Base-by-base conservation (phyloP, 1,140 invertebrate genomes). In the Anthonomus grandis region DNA sequence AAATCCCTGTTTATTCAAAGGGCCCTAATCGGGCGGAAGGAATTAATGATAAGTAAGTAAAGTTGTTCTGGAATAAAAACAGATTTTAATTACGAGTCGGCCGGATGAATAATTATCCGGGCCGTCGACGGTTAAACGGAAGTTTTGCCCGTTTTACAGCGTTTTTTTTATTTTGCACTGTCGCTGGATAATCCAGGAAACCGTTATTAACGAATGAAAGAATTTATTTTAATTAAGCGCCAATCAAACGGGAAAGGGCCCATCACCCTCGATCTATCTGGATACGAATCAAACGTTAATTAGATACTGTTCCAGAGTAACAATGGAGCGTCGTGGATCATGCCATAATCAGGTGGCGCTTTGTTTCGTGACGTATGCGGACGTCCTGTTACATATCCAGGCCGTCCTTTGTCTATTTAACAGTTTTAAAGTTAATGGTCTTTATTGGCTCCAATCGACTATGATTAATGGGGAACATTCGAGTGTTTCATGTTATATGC, bases 211-310 rank as follows among this genome's bases (percentile, higher is more conserved):
- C n/a, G n/a, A n/a, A n/a, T n/a, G n/a, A n/a, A n/a, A n/a, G n/a
- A n/a, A n/a, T n/a, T n/a, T n/a, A n/a, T n/a, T n/a, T n/a, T n/a
- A n/a, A n/a, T n/a, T n/a, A n/a, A n/a, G n/a, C n/a, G n/a, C n/a
- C n/a, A n/a, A n/a, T n/a, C n/a, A n/a, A n/a, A n/a, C n/a, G n/a
- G n/a, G n/a, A n/a, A n/a, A n/a, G n/a, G n/a, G n/a, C n/a, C n/a
- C n/a, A n/a, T n/a, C n/a, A n/a, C n/a, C n/a, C n/a, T n/a, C n/a
- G 48, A 31, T 58, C 36, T 31, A 58, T 45, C 23, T 46, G 37
- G 56, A 58, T 48, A 58, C 27, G 56, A 58, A 51, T 58, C 56
- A 58, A 58, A 58, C 48, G 49, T 58, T 58, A 58, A 58, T 58
- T 58, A 58, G 56, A 58, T 52, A 58, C 56, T 58, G 56, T 58